Conservation (phyloP, 2,888 invertebrate species). For the Metellina segmentata region DNA sequence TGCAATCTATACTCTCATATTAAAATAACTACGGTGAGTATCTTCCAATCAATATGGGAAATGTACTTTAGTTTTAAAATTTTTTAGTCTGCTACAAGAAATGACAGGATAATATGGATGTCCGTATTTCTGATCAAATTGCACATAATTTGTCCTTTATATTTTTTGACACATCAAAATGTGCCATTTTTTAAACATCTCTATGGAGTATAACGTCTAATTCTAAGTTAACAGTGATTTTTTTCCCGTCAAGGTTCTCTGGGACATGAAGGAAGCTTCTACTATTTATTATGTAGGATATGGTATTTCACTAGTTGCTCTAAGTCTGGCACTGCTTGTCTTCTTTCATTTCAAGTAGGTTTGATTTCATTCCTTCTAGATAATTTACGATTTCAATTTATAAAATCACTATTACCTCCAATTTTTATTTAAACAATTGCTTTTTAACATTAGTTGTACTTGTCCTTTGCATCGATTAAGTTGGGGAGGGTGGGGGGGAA, state of each 20-base stretch:
- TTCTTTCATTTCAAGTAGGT: slow-evolving; percentile 93
- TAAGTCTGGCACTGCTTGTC: slow-evolving; percentile 90
- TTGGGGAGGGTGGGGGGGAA: too few species aligned
- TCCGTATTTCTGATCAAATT: background rate
- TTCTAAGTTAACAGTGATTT: background rate
- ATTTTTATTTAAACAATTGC: background rate
- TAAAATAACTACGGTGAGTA: too few species aligned
- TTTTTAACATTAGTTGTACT: background rate
- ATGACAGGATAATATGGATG: background rate
- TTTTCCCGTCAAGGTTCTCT: slow-evolving; percentile 55
- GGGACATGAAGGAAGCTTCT: slow-evolving; percentile 82
- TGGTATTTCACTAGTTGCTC: slow-evolving; percentile 90
- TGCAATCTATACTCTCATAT: too few species aligned
- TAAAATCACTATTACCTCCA: too few species aligned
- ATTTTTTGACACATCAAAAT: background rate
- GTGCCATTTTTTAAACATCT: too few species aligned
- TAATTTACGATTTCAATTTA: too few species aligned
- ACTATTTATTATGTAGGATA: slow-evolving; percentile 89
- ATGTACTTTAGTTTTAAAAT: background rate
- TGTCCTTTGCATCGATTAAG: too few species aligned
- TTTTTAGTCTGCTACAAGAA: background rate
- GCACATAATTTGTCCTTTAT: background rate
- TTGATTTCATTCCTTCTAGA: too few species aligned
- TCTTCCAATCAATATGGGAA: too few species aligned
- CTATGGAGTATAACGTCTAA: too few species aligned